These are phyloP conservation scores for Drosophila teissieri DNA, from an alignment of 1,140 invertebrate genomes.

Conservation along the genomic window DNA sequence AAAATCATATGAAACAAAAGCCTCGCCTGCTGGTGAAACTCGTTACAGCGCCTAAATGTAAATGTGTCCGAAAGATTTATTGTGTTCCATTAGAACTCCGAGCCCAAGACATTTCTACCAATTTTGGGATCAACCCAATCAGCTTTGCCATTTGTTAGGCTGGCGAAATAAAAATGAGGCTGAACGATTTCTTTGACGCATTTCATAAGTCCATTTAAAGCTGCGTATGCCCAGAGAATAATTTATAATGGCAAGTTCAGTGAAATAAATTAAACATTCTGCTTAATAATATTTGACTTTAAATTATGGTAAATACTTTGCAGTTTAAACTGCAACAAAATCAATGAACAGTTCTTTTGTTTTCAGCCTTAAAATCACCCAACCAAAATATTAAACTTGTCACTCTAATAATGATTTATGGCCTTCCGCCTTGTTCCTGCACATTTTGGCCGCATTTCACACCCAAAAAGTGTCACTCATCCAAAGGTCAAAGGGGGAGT, in stretches of 20 bases:
- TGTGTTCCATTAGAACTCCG: conserved; percentile 31
- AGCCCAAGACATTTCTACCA: conserved; percentile 17
- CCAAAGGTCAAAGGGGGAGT: conserved; percentile 18
- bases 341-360: too few species aligned
- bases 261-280: background rate
- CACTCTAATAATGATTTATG: conserved; percentile 39
- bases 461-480: conserved; percentile 38
- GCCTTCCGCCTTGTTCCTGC: conserved; percentile 3
- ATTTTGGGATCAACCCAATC: conserved; percentile 28
- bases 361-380: conserved; percentile 7
- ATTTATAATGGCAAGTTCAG: background rate
- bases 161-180: conserved; percentile 20
- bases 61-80: conserved; percentile 41
- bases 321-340: too few species aligned
- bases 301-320: too few species aligned
- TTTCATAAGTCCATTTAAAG: conserved; percentile 3
- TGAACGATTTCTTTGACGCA: conserved; percentile 21
- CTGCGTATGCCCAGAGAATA: background rate
- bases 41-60: conserved; percentile 42
- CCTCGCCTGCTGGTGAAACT: conserved; percentile 29
- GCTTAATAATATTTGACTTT: background rate
- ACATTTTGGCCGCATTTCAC: conserved; percentile 29
- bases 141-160: conserved; percentile 30
- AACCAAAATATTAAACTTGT: conserved; percentile 14
- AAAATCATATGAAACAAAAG: conserved; percentile 10